These are phyloP conservation scores for Tetraodon nigroviridis DNA, from an alignment of 2,113 vertebrate genomes.

Conservation along the genomic window DNA sequence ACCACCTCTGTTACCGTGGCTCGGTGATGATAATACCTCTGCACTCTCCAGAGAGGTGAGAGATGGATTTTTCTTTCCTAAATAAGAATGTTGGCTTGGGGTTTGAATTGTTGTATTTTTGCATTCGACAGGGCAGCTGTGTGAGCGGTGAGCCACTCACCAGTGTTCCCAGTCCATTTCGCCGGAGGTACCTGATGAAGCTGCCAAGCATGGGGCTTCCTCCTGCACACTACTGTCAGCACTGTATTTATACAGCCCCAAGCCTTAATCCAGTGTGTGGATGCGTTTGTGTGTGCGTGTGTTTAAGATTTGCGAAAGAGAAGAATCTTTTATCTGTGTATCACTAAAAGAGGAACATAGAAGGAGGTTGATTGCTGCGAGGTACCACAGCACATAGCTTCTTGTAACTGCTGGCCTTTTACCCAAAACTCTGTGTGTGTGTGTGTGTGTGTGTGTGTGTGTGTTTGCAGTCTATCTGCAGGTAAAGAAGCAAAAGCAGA, in stretches of 20 bases:
- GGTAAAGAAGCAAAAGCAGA: no score
- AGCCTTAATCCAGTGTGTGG: conserved; percentile 54
- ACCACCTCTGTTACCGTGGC: conserved; percentile 1
- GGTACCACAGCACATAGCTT: conserved; percentile 31
- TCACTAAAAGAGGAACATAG: conserved; percentile 13
- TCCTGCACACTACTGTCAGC: conserved; percentile 62
- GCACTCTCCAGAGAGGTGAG: background rate
- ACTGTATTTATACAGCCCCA: conserved; percentile 61
- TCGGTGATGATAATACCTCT: background rate
- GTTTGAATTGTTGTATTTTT: conserved; percentile 55
- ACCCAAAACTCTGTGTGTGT: conserved; percentile 3
- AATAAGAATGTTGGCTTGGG: conserved; percentile 2
- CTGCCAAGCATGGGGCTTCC: conserved; percentile 63
- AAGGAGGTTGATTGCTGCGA: conserved; percentile 21
- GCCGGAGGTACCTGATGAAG: conserved; percentile 67
- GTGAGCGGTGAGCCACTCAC: conserved; percentile 61
- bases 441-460: conserved; percentile 3
- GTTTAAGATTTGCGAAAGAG: conserved; percentile 14
- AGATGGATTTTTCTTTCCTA: background rate
- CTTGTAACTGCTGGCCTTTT: conserved; percentile 33
- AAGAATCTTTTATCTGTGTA: background rate
- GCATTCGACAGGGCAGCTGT: conserved; percentile 58
- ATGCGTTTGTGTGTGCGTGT: conserved; percentile 18
- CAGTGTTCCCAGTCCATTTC: conserved; percentile 66
- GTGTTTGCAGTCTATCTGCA: background rate